phyloP scores from a whole-genome alignment of 2,113 vertebrate species.

The Lepisosteus osseus region DNA sequence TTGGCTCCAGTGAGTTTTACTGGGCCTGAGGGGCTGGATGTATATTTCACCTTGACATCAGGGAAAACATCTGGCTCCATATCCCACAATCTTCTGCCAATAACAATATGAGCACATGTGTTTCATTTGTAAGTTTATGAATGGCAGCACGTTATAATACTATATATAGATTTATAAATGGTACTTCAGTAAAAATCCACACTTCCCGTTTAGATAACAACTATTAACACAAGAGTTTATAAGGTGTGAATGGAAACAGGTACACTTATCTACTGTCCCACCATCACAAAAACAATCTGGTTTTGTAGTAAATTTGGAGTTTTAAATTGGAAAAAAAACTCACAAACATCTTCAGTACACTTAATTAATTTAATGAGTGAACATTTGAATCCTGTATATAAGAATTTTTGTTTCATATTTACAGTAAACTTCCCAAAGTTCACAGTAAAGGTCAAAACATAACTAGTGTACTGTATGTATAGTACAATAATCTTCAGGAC shows the following conservation, averaged over 20 bases:
- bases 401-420: no score
- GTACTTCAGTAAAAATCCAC: neutral
- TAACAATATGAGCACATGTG: conserved; percentile 7
- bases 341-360: no score
- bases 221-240: neutral
- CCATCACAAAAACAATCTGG: neutral
- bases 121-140: neutral
- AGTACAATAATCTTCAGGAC: no score
- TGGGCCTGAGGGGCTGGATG: neutral
- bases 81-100: neutral
- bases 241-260: neutral
- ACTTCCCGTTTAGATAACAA: neutral
- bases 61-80: neutral
- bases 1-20: neutral
- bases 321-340: no score
- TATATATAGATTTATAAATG: neutral
- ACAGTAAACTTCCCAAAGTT: no score
- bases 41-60: neutral
- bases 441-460: no score
- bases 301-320: no score
- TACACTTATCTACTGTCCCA: neutral
- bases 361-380: no score
- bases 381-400: no score
- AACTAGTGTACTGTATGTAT: no score
- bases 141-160: neutral